Conservation (phyloP, 2,888 invertebrate species). For the Ceriagrion tenellum region DNA sequence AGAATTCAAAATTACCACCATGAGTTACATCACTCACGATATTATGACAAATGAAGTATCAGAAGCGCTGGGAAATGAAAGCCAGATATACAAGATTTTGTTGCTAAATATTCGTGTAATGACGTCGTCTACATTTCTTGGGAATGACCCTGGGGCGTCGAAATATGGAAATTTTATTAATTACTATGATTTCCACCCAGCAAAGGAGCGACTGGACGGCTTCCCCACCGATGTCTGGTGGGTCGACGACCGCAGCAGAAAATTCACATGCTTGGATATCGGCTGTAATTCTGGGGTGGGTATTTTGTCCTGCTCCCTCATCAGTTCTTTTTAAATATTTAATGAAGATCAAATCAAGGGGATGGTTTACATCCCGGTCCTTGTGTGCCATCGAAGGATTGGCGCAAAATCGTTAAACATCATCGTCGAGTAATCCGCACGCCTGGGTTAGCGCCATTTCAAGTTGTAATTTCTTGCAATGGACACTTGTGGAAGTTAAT, state of each 20-base stretch:
- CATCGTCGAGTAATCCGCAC: too few relatives aligned
- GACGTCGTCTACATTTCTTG: slow-evolving; percentile 71
- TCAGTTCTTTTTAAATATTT: too few relatives aligned
- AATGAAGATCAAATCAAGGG: too few relatives aligned
- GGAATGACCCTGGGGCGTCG: slow-evolving; percentile 87
- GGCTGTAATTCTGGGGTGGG: slow-evolving; percentile 90
- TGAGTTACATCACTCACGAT: neutral
- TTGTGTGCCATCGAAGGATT: too few relatives aligned
- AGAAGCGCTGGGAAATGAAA: neutral
- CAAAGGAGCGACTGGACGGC: slow-evolving; percentile 83
- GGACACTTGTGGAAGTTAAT: too few relatives aligned
- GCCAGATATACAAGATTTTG: neutral
- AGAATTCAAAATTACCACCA: neutral
- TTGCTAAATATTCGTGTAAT: neutral
- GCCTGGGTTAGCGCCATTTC: too few relatives aligned
- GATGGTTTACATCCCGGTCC: too few relatives aligned
- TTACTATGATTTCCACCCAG: slow-evolving; percentile 90
- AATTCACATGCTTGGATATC: slow-evolving; percentile 83
- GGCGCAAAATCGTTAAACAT: too few relatives aligned
- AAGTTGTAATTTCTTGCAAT: too few relatives aligned
- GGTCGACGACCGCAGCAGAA: slow-evolving; percentile 72
- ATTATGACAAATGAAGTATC: neutral
- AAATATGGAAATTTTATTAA: slow-evolving; percentile 92
- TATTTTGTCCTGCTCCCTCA: slow-evolving; percentile 65
- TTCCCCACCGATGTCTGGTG: slow-evolving; percentile 81